Conservation (phyloP, 2,888 invertebrate genomes). For the Phaedon cochleariae region DNA sequence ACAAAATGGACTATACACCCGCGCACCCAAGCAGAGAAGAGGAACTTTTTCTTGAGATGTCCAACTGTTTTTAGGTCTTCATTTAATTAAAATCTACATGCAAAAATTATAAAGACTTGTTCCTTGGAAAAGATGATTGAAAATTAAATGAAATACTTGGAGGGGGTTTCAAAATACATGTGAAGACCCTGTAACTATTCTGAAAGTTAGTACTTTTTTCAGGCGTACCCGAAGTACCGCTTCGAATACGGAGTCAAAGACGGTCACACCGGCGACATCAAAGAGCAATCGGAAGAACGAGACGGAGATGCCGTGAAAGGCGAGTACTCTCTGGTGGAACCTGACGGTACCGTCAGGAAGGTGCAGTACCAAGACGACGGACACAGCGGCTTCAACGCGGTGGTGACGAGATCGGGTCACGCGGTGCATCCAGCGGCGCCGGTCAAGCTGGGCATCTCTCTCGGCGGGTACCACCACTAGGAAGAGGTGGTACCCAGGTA, state of each 20-base stretch:
- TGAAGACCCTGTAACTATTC: too few relatives aligned
- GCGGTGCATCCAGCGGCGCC: constrained; percentile 63
- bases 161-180: too few relatives aligned
- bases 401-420: constrained; percentile 68
- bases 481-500: neutral
- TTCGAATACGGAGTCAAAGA: constrained; percentile 77
- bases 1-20: too few relatives aligned
- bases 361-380: constrained; percentile 73
- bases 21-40: too few relatives aligned
- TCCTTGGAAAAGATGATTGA: too few relatives aligned
- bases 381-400: constrained; percentile 67
- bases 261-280: constrained; percentile 76
- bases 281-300: constrained; percentile 73
- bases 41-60: too few relatives aligned
- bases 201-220: constrained; percentile 40
- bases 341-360: constrained; percentile 71
- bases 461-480: constrained; percentile 18
- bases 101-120: too few relatives aligned
- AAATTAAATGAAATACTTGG: too few relatives aligned
- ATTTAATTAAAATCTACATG: too few relatives aligned
- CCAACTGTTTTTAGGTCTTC: too few relatives aligned
- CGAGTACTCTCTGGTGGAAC: constrained; percentile 72
- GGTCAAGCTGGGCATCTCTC: constrained; percentile 38
- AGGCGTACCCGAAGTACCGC: constrained; percentile 75
- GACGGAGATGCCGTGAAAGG: constrained; percentile 80